Evolutionary conservation across 35 echinoderm and acorn worm species (phyloP).

Genomic region (Ophiothrix spiculata): DNA sequence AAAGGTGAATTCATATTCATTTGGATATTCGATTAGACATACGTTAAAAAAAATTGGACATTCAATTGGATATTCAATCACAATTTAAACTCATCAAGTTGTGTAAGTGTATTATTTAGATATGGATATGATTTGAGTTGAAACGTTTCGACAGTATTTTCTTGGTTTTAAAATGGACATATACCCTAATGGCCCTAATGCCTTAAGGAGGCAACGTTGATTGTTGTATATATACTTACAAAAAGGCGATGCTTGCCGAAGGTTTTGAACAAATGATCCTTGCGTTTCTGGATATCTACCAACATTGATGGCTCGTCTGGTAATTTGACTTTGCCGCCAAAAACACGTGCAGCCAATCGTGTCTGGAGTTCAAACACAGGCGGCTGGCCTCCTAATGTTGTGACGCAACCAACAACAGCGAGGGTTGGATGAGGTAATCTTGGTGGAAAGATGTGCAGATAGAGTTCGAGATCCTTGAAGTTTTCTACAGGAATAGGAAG

Average conservation of each 20-base stretch:
- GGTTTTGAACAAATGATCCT: slow-evolving; percentile 30
- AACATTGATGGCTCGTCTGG: slow-evolving; percentile 45
- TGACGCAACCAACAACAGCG: slow-evolving; percentile 53
- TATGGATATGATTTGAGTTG: too few species aligned
- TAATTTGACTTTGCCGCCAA: slow-evolving; percentile 42
- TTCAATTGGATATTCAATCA: too few species aligned
- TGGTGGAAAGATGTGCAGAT: slow-evolving; percentile 47
- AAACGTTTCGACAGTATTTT: too few species aligned
- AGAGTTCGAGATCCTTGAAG: slow-evolving; percentile 40
- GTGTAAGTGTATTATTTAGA: too few species aligned
- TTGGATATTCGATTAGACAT: too few species aligned
- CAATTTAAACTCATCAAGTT: too few species aligned
- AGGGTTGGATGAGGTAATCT: slow-evolving; percentile 43
- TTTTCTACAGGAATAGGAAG: slow-evolving; percentile 33
- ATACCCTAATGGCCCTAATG: too few species aligned
- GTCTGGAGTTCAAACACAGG: slow-evolving; percentile 62
- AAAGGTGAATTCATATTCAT: too few species aligned
- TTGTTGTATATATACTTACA: background rate
- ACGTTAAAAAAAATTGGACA: too few species aligned
- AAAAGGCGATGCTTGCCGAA: slow-evolving; percentile 69
- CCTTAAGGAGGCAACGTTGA: too few species aligned
- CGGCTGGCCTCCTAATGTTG: slow-evolving; percentile 32
- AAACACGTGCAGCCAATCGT: slow-evolving; percentile 31
- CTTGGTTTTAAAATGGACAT: too few species aligned
- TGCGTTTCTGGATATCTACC: slow-evolving; percentile 45